Base-by-base conservation (phyloP, 2,113 vertebrate genomes). In the Salvator merianae region DNA sequence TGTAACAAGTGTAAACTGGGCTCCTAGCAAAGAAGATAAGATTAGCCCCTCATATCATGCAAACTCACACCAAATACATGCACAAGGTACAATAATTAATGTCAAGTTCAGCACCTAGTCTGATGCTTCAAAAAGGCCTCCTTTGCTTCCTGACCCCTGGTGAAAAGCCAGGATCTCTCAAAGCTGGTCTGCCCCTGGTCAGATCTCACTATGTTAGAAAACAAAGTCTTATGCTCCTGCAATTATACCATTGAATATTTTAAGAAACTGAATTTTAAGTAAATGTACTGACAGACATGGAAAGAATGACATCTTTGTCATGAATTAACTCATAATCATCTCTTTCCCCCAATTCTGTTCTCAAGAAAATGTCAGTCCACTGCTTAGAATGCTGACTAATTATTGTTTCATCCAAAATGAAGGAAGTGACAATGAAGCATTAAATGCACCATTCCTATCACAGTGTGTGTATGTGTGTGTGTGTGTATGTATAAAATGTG, bases 401-500 rank as follows among this genome's bases (percentile, higher is more conserved):
- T 78, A 9, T 36, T 43, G 7, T 24, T 66, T 79, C 38, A 79
- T 26, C 43, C 40, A 14, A 40, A 76, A 47, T 83, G n/a, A 34
- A 72, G n/a, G 26, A 68, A 66, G 62, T 75, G 81, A 75, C 40
- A 83, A 82, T 36, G 36, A 82, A 28, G 30, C 20, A 43, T 83
- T 13, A 87, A 91, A 36, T 26, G 3, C 24, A 81, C 34, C 1
- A 34, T 79, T 74, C n/a, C 71, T 78, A 72, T 88, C 70, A 9
- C 0, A 36, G 30, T 86, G 88, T 77, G 5, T 76, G 86, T 82
- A 91, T 79, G 72, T 10, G 83, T 43, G 12, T 1, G 82, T 1
- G 83, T 81, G 76, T 82, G 1, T 81, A 80, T 79, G 77, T 69
- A 88, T 73, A n/a, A 74, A 89, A 28, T 63, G 82, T 62, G 20